A percentile compares a stretch with the other conserved stretches of the same genome.
These are phyloP conservation scores for Dissostichus mawsoni DNA, from an alignment of 2,113 vertebrate genomes.

Conservation along the genomic window DNA sequence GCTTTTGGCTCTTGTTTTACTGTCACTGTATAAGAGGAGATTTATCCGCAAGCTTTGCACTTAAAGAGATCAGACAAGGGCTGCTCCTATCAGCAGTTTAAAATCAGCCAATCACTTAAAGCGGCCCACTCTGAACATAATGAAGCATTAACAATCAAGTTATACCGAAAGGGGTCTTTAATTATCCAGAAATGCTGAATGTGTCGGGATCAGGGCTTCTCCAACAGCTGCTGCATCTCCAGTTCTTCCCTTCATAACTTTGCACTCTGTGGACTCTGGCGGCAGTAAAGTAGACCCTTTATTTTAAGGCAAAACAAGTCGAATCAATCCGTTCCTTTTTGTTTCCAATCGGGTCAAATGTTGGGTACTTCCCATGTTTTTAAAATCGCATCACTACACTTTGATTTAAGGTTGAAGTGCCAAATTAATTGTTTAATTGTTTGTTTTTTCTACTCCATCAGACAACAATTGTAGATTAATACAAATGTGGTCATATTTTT, in stretches of 20 bases:
- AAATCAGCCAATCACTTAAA: constrained; percentile 86
- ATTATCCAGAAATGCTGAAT: constrained; percentile 85
- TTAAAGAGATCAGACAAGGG: constrained; percentile 83
- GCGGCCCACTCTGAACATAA: constrained; percentile 76
- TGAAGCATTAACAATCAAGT: constrained; percentile 83
- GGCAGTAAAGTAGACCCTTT: not conserved
- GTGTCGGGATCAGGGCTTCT: constrained; percentile 36
- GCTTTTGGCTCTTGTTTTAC: constrained; percentile 78
- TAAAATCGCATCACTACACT: not conserved
- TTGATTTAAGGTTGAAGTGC: not conserved
- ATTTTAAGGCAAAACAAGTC: constrained; percentile 18
- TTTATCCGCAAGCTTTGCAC: constrained; percentile 83
- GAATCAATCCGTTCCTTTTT: not conserved
- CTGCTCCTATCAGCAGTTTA: constrained; percentile 87
- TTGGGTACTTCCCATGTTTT: not conserved
- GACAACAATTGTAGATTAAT: not conserved
- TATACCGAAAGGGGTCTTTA: constrained; percentile 76
- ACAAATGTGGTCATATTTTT: not conserved
- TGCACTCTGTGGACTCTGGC: not conserved
- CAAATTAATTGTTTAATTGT: not conserved
- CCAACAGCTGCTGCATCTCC: constrained; percentile 31
- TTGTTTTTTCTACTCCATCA: not conserved
- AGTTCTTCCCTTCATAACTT: constrained; percentile 2
- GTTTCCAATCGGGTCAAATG: not conserved
- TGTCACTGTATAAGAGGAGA: constrained; percentile 71